Conservation (phyloP, 1,140 invertebrate genomes). For the Bombus haemorrhoidalis region DNA sequence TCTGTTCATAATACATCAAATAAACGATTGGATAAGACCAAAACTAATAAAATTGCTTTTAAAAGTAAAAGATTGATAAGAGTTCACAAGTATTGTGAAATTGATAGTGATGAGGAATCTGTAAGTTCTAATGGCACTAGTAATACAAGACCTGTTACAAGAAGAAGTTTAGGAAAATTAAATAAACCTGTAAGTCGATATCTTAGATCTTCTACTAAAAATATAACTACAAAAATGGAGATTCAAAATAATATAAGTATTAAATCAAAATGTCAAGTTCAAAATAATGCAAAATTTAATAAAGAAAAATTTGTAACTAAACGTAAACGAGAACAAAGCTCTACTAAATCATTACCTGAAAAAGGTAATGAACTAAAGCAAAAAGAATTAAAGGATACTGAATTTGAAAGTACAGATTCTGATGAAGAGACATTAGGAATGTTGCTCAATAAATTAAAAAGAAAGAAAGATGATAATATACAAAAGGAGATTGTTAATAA, state of each 20-base stretch:
- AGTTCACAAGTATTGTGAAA: slow-evolving; percentile 75
- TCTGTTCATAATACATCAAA: slow-evolving; percentile 21
- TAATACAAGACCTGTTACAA: slow-evolving; percentile 68
- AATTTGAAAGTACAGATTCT: slow-evolving; percentile 61
- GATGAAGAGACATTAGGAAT: slow-evolving; percentile 78
- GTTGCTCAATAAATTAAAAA: slow-evolving; percentile 73
- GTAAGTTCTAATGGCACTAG: slow-evolving; percentile 70
- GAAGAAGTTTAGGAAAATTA: slow-evolving; percentile 63
- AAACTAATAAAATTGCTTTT: slow-evolving; percentile 57
- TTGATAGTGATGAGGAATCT: slow-evolving; percentile 78
- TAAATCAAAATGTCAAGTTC: slow-evolving; percentile 55
- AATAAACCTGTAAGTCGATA: slow-evolving; percentile 66
- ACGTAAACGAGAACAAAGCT: slow-evolving; percentile 61
- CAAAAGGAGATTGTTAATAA: slow-evolving; percentile 39
- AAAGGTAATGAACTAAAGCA: slow-evolving; percentile 46
- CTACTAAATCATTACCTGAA: slow-evolving; percentile 40
- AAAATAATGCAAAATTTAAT: slow-evolving; percentile 50
- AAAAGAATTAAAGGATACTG: slow-evolving; percentile 52
- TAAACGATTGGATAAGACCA: slow-evolving; percentile 58
- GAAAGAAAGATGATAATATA: slow-evolving; percentile 69
- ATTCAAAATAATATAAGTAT: slow-evolving; percentile 47
- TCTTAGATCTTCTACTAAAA: slow-evolving; percentile 71
- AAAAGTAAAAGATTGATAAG: slow-evolving; percentile 75
- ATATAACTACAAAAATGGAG: slow-evolving; percentile 48
- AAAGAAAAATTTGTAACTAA: slow-evolving; percentile 60